Conservation (phyloP, 2,113 vertebrate genomes). For the Cephalopterus ornatus region DNA sequence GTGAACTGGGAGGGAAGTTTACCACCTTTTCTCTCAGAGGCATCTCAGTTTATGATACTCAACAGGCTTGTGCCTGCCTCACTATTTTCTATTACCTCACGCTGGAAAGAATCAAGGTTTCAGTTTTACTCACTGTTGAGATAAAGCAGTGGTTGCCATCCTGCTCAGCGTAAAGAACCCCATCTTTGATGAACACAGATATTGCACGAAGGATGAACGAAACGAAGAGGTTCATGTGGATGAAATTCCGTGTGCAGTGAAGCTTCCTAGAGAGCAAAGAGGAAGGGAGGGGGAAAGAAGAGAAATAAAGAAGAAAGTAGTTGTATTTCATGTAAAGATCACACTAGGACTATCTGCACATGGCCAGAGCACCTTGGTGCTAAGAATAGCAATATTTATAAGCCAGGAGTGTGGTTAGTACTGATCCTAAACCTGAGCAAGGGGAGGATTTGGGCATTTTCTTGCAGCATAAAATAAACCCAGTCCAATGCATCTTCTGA, state of each 20-base stretch:
- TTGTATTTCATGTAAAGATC: not conserved
- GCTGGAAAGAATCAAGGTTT: not conserved
- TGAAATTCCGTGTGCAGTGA: constrained; percentile 98
- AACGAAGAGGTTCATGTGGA: constrained; percentile 98
- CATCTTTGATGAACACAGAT: constrained; percentile 97
- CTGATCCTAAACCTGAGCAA: not conserved
- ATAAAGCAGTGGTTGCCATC: constrained; percentile 90
- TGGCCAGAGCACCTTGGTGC: not conserved
- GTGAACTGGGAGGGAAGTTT: not conserved
- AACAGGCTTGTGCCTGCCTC: not conserved
- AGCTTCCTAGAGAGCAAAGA: constrained; percentile 82
- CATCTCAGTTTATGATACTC: not conserved
- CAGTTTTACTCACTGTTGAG: constrained; percentile 78
- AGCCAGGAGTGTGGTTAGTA: not conserved
- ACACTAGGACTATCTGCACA: not conserved
- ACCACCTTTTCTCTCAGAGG: not conserved
- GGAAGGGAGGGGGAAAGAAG: not conserved
- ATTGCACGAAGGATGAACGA: constrained; percentile 97
- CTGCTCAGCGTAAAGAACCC: constrained; percentile 90
- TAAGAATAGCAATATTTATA: not conserved
- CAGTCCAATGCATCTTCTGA: not conserved
- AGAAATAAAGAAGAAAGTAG: not conserved
- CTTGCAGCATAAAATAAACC: not conserved
- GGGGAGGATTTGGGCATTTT: not conserved
- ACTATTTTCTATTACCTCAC: not conserved